A percentile compares a stretch with the other conserved stretches of the same genome.
phyloP scores from a whole-genome alignment of 2,797 vertebrate species.

The Enteromius argenteus region DNA sequence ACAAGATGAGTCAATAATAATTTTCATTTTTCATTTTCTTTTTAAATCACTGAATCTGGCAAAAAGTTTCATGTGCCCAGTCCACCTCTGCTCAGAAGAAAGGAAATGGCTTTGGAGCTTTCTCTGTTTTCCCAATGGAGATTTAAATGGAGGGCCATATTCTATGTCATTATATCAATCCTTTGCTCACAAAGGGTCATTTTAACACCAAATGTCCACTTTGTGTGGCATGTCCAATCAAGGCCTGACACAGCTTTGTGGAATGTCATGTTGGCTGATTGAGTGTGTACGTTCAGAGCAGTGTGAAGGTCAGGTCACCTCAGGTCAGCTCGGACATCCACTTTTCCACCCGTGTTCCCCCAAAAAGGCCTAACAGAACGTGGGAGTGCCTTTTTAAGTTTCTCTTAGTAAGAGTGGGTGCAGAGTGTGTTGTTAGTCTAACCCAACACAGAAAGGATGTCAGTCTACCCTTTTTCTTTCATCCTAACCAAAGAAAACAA shows the following conservation, averaged over 20 bases:
- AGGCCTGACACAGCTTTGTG: constrained; percentile 65
- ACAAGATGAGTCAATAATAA: background rate
- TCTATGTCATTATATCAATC: constrained; percentile 69
- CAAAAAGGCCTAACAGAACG: constrained; percentile 53
- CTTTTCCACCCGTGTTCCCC: constrained; percentile 63
- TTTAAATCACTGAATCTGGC: background rate
- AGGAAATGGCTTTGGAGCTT: constrained; percentile 10
- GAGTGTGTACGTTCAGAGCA: constrained; percentile 74
- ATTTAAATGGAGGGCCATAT: constrained; percentile 62
- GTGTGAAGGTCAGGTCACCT: constrained; percentile 78
- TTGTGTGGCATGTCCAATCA: constrained; percentile 70
- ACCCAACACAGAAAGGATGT: constrained; percentile 59
- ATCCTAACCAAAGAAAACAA: constrained; percentile 54
- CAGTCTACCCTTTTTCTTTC: constrained; percentile 56
- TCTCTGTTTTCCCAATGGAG: constrained; percentile 55
- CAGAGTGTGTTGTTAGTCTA: constrained; percentile 62
- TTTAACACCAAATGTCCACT: constrained; percentile 68
- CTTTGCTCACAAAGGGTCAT: constrained; percentile 66
- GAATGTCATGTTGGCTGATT: constrained; percentile 69
- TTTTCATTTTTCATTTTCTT: background rate
- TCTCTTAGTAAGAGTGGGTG: constrained; percentile 52
- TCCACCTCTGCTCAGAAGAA: background rate
- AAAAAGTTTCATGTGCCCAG: background rate
- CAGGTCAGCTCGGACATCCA: constrained; percentile 76
- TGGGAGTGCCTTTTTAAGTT: constrained; percentile 53